Base-by-base conservation (phyloP, 92 coral and sea anemone genomes). In the Paragorgia papillata region DNA sequence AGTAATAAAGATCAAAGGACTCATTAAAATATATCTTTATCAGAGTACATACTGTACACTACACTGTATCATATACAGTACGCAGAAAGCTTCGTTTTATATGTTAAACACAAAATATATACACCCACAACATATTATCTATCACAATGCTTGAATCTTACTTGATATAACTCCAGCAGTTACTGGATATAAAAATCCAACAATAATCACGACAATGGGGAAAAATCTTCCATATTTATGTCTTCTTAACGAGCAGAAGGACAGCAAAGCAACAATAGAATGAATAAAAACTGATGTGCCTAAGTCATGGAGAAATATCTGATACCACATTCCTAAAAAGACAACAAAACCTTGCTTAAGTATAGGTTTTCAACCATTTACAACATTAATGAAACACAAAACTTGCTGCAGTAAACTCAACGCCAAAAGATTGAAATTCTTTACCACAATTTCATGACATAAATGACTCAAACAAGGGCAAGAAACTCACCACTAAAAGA, bases 131-230 rank as follows among this genome's bases (percentile, higher is more conserved):
- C n/a, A n/a, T n/a, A n/a, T n/a, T n/a, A n/a, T 46, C 53, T 6
- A 6, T 46, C 2, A 15, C n/a, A 46, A 2, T 46, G 14, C 12
- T 15, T 6, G 2, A 15, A 30, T 80, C 99, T 87, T 84, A 95
- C 99, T 95, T 57, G 99, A 88, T 54, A 95, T 76, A 49, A 91
- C 87, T 37, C 99, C 99, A 65, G 95, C 99, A 63, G 97, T 91
- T 41, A 91, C 82, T 24, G 99, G 99, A 73, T 91, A 95, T n/a
- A 95, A 82, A 81, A 95, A 95, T 41, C 99, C 97, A 57, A 89
- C 70, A 55, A 95, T 61, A n/a, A 95, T 54, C 20, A 95, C 88
- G 30, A 95, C 57, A 21, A 95, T 61, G 25, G 99, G 99, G 20
- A 95, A 84, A 68, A 95, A 83, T 48, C 96, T 69, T 32, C 99